Evolutionary conservation across 2,888 invertebrate species (phyloP).

Genomic region (Gasteruption jaculator): DNA sequence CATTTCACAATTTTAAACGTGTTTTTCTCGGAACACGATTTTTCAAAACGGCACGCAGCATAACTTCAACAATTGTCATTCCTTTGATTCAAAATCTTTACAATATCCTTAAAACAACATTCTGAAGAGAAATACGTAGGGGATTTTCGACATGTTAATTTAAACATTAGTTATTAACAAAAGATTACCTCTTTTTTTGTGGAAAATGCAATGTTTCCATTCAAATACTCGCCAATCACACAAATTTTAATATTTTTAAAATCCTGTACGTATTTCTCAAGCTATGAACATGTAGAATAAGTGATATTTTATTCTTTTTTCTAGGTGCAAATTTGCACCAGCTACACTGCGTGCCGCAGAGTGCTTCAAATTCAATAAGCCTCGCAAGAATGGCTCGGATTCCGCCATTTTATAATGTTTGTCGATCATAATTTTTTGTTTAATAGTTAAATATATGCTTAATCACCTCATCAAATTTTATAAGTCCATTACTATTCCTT

Average conservation of each 20-base stretch:
- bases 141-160: slow-evolving; percentile 8
- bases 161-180: slow-evolving; percentile 6
- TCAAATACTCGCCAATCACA: slow-evolving; percentile 7
- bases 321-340: neutral
- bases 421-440: neutral
- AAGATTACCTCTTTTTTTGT: slow-evolving; percentile 8
- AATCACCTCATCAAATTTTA: neutral
- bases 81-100: slow-evolving; percentile 6
- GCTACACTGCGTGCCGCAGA: slow-evolving; percentile 11
- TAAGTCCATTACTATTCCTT: neutral
- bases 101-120: slow-evolving; percentile 2
- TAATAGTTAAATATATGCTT: neutral
- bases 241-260: slow-evolving; percentile 9
- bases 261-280: slow-evolving; percentile 5
- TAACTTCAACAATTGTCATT: slow-evolving; percentile 10
- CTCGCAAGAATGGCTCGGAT: slow-evolving; percentile 1
- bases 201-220: neutral
- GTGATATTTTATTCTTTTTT: slow-evolving; percentile 4
- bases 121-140: slow-evolving; percentile 10
- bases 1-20: neutral
- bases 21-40: slow-evolving; percentile 10
- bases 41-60: slow-evolving; percentile 12
- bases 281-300: slow-evolving; percentile 6
- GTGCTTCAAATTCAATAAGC: slow-evolving; percentile 2
- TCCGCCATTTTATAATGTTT: neutral